Conservation (phyloP, 2,888 invertebrate species). For the Drosophila longiperda region DNA sequence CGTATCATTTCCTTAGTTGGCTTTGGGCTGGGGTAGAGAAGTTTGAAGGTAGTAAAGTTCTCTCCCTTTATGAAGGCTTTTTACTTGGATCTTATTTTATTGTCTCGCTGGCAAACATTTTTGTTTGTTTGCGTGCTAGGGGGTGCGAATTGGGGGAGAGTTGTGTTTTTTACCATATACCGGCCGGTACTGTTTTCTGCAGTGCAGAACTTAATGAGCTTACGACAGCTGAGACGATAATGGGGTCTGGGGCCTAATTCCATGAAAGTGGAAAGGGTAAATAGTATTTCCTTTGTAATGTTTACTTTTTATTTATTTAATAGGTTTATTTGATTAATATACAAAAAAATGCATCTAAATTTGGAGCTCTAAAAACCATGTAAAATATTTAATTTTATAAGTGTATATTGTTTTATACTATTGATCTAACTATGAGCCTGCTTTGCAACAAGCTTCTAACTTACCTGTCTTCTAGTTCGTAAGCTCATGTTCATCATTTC, state of each 20-base stretch:
- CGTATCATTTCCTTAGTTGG: slow-evolving; percentile 57
- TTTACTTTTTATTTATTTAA: background rate
- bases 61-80: background rate
- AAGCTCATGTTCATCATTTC: background rate
- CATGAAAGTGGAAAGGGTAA: background rate
- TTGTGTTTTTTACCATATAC: slow-evolving; percentile 8
- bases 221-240: slow-evolving; percentile 6
- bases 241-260: background rate
- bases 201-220: background rate
- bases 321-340: background rate
- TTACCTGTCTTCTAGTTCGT: background rate
- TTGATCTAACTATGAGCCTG: too few species aligned
- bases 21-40: background rate
- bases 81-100: slow-evolving; percentile 16
- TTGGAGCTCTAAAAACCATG: background rate
- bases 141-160: background rate
- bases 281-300: background rate
- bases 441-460: background rate
- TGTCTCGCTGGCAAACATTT: slow-evolving; percentile 42
- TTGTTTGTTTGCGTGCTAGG: slow-evolving; percentile 34
- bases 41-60: background rate
- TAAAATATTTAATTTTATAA: background rate
- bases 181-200: slow-evolving; percentile 53
- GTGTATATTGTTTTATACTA: background rate
- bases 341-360: background rate